Base-by-base conservation (phyloP, 2,113 vertebrate species). In the Poicephalus meyeri region DNA sequence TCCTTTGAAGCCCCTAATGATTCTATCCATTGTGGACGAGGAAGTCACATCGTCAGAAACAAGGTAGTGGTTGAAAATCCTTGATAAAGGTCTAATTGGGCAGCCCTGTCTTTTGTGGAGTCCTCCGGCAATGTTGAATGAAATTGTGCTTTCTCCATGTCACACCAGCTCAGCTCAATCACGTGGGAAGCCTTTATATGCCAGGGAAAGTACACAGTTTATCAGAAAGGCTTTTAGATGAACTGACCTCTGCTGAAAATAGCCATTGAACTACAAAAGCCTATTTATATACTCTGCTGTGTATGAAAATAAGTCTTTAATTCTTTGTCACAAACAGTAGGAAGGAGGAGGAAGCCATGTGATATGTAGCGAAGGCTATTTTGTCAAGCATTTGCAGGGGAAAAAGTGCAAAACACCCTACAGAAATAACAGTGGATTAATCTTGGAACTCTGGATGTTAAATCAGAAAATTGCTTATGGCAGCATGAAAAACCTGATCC, bases 91-190 rank as follows among this genome's bases (percentile, higher is more conserved):
- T 46, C 7, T 94, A 29, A 77, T 68, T 61, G 81, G 39, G 16
- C 10, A 47, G 15, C 46, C 8, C 7, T 89, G 76, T 76, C 18
- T 50, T 16, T 60, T 47, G 9, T 24, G 28, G 44, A 53, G 18
- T 74, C 56, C 58, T 58, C 24, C 0, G 1, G 23, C 17, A 73
- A 33, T 0, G 0, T 4, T 44, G 58, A 83, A 72, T 58, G n/a
- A 73, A 77, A 50, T 50, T 78, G 11, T 7, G 39, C 65, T 47
- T 83, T 74, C 50, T 46, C 9, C 18, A 12, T 37, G 56, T 64
- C 24, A 23, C 13, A 71, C 6, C 28, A 66, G 23, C 10, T 86
- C 46, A 61, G 52, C 24, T 89, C 63, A 42, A 4, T 58, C 50
- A 42, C 2, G 1, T 35, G 39, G n/a, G 21, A 50, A 31, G 9